Conservation (phyloP, 1,140 invertebrate species). For the Anastrepha ludens region DNA sequence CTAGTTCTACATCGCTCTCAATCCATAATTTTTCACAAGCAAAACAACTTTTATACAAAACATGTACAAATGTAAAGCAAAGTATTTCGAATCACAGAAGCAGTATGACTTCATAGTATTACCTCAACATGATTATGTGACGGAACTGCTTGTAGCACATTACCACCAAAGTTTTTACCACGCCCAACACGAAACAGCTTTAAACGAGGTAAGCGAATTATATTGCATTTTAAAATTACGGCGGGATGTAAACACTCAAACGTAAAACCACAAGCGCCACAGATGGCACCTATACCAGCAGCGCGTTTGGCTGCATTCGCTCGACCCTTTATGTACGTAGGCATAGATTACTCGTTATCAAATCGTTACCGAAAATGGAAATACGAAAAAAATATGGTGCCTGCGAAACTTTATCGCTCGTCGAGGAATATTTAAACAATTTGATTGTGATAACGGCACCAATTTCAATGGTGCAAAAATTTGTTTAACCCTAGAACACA, state of each 20-base stretch:
- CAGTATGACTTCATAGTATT: constrained; percentile 24
- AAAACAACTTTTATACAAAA: constrained; percentile 27
- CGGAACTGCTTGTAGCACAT: constrained; percentile 23
- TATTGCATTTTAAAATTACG: constrained; percentile 47
- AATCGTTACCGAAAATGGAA: background rate
- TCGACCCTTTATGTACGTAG: constrained; percentile 54
- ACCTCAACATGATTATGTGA: constrained; percentile 16
- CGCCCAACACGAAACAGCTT: constrained; percentile 37
- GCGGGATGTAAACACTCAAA: constrained; percentile 54
- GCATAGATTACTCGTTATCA: constrained; percentile 53
- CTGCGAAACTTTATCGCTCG: constrained; percentile 73
- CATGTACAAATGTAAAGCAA: constrained; percentile 1
- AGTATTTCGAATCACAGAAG: background rate
- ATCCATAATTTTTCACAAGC: constrained; percentile 18
- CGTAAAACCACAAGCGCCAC: constrained; percentile 37
- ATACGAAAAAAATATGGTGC: constrained; percentile 65
- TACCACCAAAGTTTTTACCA: constrained; percentile 52
- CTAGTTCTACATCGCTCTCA: background rate
- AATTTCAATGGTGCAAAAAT: constrained; percentile 68
- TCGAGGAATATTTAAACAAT: constrained; percentile 63
- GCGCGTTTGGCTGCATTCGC: constrained; percentile 26
- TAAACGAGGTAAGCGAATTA: constrained; percentile 46
- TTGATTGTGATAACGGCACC: constrained; percentile 73
- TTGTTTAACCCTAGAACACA: too few relatives aligned
- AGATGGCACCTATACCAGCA: constrained; percentile 53